Base-by-base conservation (phyloP, 2,888 invertebrate species). In the Volucella inflata region DNA sequence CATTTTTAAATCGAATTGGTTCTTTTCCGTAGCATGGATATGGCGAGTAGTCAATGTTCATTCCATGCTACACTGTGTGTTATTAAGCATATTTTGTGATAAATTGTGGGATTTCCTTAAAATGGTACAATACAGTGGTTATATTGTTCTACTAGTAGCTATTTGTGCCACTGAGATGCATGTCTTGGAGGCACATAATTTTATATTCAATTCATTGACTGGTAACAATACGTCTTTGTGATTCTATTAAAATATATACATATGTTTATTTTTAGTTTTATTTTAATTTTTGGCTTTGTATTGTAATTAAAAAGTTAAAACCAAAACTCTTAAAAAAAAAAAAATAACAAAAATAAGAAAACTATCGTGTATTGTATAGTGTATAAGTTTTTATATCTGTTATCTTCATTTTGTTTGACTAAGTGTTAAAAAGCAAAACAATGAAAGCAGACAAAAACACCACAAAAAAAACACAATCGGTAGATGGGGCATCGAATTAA, bases 31-130 rank as follows among this genome's bases (percentile, higher is more conserved):
- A 0, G 94, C 95, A 0, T 94, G 95, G 90, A 90, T 95, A 72
- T 97, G 97, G 97, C 94, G 96, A 87, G 93, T 97, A 0, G 93
- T 95, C 8, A 97, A 97, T 90, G 95, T 96, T 0, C 97, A 97
- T 89, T 95, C 96, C 50, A 93, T 96, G 87, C 92, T 96, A 46
- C 96, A 97, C 90, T 93, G 95, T 88, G 91, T 97, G 14, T 93
- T 97, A 42, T 91, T 97, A 57, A 95, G 96, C 30, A 94, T 97
- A 87, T 97, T 96, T 92, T 95, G 96, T 91, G 96, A 97, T 93
- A 96, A 96, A 90, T 92, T 96, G 3, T 96, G 96, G 96, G 94
- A 95, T 87, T 96, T 97, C 89, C 91, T 97, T 36, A 94, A 94
- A 88, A 92, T 94, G 51, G 93, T 96, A 12, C 95, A 96, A 89